These are phyloP conservation scores for Lutjanus argentimaculatus DNA, from an alignment of 2,797 vertebrate species.

Conservation along the genomic window DNA sequence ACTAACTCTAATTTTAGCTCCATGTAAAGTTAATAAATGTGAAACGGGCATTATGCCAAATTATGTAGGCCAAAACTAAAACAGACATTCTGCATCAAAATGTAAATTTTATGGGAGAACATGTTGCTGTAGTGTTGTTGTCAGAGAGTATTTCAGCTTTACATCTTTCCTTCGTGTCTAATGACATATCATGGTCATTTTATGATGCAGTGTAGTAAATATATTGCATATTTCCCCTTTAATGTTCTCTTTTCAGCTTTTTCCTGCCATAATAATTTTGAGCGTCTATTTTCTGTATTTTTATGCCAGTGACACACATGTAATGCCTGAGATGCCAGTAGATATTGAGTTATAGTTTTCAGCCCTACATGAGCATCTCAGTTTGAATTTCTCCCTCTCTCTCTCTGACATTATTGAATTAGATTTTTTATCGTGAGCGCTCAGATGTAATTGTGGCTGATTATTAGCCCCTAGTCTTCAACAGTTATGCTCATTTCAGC, in stretches of 20 bases:
- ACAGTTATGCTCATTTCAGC: slow-evolving; percentile 63
- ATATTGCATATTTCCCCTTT: too few relatives aligned
- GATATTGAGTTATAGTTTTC: slow-evolving; percentile 17
- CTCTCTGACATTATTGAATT: slow-evolving; percentile 58
- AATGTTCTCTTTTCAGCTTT: neutral
- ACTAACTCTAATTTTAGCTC: too few relatives aligned
- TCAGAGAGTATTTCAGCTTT: too few relatives aligned
- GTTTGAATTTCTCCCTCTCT: slow-evolving; percentile 33
- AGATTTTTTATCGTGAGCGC: slow-evolving; percentile 45
- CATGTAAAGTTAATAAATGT: too few relatives aligned
- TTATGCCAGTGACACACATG: slow-evolving; percentile 1
- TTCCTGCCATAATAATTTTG: neutral
- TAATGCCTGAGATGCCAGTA: slow-evolving; percentile 14
- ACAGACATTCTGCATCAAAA: too few relatives aligned
- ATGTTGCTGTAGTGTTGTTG: too few relatives aligned
- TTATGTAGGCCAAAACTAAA: too few relatives aligned
- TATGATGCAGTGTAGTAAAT: neutral
- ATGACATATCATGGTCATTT: neutral
- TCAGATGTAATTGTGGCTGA: slow-evolving; percentile 68
- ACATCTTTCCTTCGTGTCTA: too few relatives aligned
- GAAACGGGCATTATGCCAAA: too few relatives aligned
- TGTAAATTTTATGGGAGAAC: too few relatives aligned
- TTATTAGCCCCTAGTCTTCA: slow-evolving; percentile 54
- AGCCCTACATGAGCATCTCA: neutral
- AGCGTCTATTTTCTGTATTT: neutral